Conservation (phyloP, 1,140 invertebrate species). For the Cotesia chilonis region DNA sequence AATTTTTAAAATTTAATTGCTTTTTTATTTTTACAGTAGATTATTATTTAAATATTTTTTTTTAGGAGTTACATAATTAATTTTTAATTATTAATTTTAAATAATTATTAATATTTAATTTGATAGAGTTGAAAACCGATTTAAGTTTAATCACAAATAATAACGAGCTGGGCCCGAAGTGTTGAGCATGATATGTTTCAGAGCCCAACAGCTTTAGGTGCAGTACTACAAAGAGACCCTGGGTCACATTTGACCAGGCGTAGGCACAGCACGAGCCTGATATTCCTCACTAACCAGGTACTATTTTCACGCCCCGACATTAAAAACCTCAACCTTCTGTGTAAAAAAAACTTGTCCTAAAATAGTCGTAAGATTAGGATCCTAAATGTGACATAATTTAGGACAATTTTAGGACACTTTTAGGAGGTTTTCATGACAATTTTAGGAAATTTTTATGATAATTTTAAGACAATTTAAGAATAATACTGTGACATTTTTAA, state of each 20-base stretch:
- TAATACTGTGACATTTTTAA: too few relatives aligned
- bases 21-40: too few relatives aligned
- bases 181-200: slow-evolving; percentile 66
- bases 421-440: too few relatives aligned
- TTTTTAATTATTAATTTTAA: too few relatives aligned
- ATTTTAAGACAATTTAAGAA: too few relatives aligned
- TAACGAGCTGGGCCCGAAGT: slow-evolving; percentile 46
- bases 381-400: too few relatives aligned
- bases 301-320: slow-evolving; percentile 45
- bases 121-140: slow-evolving; percentile 15
- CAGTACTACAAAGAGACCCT: slow-evolving; percentile 63
- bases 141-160: not conserved
- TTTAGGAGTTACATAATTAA: too few relatives aligned
- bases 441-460: too few relatives aligned
- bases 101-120: not conserved
- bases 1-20: too few relatives aligned
- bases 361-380: too few relatives aligned
- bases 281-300: slow-evolving; percentile 72
- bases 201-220: slow-evolving; percentile 68
- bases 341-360: slow-evolving; percentile 23
- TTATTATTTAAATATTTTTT: too few relatives aligned
- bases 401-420: too few relatives aligned
- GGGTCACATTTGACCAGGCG: slow-evolving; percentile 73
- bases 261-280: slow-evolving; percentile 74
- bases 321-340: not conserved